Conservation (phyloP, 1,140 invertebrate genomes). For the Brachionus rubens region DNA sequence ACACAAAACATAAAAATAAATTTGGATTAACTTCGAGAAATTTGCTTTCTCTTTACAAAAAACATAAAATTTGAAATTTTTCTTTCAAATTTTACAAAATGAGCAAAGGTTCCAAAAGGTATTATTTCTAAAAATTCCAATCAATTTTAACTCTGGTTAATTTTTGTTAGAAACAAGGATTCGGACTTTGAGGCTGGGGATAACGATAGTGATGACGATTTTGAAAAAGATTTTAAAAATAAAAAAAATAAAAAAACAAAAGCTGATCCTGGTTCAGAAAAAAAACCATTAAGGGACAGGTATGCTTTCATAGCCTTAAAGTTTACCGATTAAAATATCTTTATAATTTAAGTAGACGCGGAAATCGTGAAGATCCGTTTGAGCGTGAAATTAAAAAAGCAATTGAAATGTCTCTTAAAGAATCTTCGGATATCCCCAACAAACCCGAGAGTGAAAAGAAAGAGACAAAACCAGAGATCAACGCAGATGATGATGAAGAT, state of each 20-base stretch:
- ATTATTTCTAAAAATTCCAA: not conserved
- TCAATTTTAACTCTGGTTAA: not conserved
- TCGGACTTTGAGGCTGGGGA: not conserved
- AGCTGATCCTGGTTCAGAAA: not conserved
- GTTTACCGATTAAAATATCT: no score
- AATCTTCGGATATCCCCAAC: not conserved
- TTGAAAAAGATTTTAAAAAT: conserved; percentile 38
- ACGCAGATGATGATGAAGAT: not conserved
- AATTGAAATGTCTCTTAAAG: conserved; percentile 28
- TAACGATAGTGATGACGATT: not conserved
- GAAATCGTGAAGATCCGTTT: conserved; percentile 1
- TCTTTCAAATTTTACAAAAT: not conserved
- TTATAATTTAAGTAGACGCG: no score
- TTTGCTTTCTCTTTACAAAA: no score
- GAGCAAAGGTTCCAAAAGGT: conserved; percentile 42
- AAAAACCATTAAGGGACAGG: no score
- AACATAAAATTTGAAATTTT: no score
- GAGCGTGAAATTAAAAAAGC: conserved; percentile 32
- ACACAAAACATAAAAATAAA: no score
- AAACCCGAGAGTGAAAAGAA: not conserved
- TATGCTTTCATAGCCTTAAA: no score
- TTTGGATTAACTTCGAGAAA: no score
- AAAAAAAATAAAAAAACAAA: conserved; percentile 15
- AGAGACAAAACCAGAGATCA: not conserved
- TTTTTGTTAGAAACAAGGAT: conserved; percentile 1